A percentile compares a stretch with the other conserved stretches of the same genome.
Conservation (phyloP, 1,140 invertebrate species). For the Orussus abietinus region DNA sequence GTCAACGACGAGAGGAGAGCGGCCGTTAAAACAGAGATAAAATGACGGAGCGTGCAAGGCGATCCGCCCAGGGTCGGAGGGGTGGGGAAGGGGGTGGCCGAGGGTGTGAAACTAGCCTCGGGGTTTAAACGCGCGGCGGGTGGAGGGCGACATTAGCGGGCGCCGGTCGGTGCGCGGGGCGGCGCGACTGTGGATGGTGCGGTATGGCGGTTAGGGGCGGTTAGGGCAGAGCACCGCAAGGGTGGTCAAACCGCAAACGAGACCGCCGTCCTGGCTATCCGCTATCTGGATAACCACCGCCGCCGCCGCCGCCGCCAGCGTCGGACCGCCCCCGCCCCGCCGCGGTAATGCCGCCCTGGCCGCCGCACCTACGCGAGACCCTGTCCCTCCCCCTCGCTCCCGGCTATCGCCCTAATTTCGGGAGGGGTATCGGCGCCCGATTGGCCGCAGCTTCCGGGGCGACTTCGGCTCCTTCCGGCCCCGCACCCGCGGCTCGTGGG, state of each 20-base stretch:
- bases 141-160: conserved; percentile 19
- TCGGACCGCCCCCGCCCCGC: conserved; percentile 8
- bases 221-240: conserved; percentile 45
- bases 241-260: conserved; percentile 49
- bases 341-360: conserved; percentile 13
- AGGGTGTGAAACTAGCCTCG: too few relatives aligned
- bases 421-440: too few relatives aligned
- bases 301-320: conserved; percentile 16
- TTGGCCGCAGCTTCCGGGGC: too few relatives aligned
- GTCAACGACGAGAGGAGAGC: too few relatives aligned
- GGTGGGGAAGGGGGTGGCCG: too few relatives aligned
- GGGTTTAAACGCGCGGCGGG: too few relatives aligned
- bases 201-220: conserved; percentile 30
- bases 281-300: conserved; percentile 52
- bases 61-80: too few relatives aligned
- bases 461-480: too few relatives aligned
- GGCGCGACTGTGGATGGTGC: conserved; percentile 27
- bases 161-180: conserved; percentile 14
- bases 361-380: conserved; percentile 23
- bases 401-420: too few relatives aligned
- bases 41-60: too few relatives aligned
- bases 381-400: conserved; percentile 18
- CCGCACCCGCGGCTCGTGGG: too few relatives aligned
- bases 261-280: conserved; percentile 48
- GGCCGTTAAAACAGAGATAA: too few relatives aligned